phyloP scores from a whole-genome alignment of 1,140 invertebrate genomes.

The Diabrotica undecimpunctata region DNA sequence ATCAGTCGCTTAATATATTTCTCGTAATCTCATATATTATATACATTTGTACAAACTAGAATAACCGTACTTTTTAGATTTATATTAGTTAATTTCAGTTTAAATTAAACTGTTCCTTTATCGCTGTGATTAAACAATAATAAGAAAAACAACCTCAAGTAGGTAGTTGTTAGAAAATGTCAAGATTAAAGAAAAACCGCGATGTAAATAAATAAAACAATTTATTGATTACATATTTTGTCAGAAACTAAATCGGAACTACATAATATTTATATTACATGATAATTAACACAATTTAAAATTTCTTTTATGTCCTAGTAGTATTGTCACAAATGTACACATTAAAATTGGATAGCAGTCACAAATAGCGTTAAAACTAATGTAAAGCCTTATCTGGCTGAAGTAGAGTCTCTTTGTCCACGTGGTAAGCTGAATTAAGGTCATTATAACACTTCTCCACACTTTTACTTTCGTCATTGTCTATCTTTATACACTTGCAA shows the following conservation, averaged over 20 bases:
- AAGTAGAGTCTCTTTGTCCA: slow-evolving; percentile 3
- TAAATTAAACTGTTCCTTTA: too few relatives aligned
- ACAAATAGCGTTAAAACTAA: slow-evolving; percentile 30
- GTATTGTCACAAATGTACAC: slow-evolving; percentile 41
- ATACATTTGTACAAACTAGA: too few relatives aligned
- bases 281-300: slow-evolving; percentile 17
- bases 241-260: slow-evolving; percentile 27
- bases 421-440: neutral
- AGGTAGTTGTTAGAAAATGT: too few relatives aligned
- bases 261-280: slow-evolving; percentile 29
- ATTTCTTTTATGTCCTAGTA: slow-evolving; percentile 29
- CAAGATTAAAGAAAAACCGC: neutral
- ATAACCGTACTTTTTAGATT: too few relatives aligned
- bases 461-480: neutral
- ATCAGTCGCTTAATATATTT: too few relatives aligned
- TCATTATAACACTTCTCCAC: neutral
- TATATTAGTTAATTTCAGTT: too few relatives aligned
- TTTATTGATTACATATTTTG: slow-evolving; percentile 35
- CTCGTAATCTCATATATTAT: too few relatives aligned
- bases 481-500: neutral
- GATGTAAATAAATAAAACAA: slow-evolving; percentile 35
- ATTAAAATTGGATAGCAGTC: slow-evolving; percentile 33
- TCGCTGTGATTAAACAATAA: too few relatives aligned
- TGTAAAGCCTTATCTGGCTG: slow-evolving; percentile 8
- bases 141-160: too few relatives aligned